phyloP scores from a whole-genome alignment of 2,113 vertebrate genomes.

The Aspiorhynchus laticeps region DNA sequence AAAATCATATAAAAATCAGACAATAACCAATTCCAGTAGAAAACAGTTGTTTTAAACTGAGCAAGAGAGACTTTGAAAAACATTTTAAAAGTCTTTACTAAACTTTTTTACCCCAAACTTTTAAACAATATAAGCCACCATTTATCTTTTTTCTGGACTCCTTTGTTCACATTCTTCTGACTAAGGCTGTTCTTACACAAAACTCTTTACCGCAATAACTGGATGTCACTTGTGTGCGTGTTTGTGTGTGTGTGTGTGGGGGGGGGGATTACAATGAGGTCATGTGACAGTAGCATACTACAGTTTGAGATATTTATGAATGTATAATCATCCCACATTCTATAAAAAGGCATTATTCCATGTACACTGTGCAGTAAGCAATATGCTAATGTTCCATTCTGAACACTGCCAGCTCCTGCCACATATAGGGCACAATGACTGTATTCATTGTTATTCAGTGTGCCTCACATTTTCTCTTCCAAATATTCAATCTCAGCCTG shows the following conservation, averaged over 20 bases:
- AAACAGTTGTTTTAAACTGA: too few relatives aligned
- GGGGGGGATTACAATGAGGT: neutral
- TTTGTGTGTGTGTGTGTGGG: too few relatives aligned
- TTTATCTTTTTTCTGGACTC: too few relatives aligned
- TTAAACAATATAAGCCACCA: too few relatives aligned
- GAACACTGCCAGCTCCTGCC: neutral
- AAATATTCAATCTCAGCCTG: neutral
- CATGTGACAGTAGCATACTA: neutral
- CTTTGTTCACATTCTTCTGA: too few relatives aligned
- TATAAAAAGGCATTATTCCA: neutral
- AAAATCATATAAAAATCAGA: neutral
- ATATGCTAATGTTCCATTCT: slow-evolving; percentile 7
- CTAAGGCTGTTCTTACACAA: too few relatives aligned
- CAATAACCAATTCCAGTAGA: too few relatives aligned
- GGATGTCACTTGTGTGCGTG: too few relatives aligned
- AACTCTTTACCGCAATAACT: neutral
- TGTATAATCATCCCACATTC: neutral
- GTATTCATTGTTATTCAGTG: slow-evolving; percentile 5
- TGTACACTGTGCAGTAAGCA: neutral
- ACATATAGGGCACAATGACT: neutral
- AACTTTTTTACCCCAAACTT: too few relatives aligned
- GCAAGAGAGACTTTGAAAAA: too few relatives aligned
- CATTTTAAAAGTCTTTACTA: too few relatives aligned
- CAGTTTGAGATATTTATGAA: too few relatives aligned
- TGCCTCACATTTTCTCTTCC: neutral